These are phyloP conservation scores for Drosophila repleta DNA, from an alignment of 1,140 invertebrate genomes.

Conservation along the genomic window DNA sequence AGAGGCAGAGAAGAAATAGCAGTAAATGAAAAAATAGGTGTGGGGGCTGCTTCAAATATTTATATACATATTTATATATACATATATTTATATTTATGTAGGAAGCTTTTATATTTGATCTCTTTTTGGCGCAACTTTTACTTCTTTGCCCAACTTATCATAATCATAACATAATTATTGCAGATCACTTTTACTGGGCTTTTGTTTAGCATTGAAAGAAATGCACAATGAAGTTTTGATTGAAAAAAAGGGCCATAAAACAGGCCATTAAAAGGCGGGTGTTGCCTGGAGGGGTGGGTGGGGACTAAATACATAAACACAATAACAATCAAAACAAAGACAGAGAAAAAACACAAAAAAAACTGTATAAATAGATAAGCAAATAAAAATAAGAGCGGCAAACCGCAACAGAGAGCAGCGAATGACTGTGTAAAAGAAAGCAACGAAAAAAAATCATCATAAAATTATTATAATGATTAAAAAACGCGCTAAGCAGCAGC, in stretches of 20 bases:
- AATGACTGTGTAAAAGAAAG: slow-evolving; percentile 61
- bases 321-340: slow-evolving; percentile 45
- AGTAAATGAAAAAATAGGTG: slow-evolving; percentile 27
- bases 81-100: not conserved
- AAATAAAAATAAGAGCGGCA: slow-evolving; percentile 66
- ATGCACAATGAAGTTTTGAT: slow-evolving; percentile 53
- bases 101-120: slow-evolving; percentile 5
- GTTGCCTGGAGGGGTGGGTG: not conserved
- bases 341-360: slow-evolving; percentile 34
- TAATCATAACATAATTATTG: slow-evolving; percentile 55
- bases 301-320: slow-evolving; percentile 37
- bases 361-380: slow-evolving; percentile 44
- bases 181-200: slow-evolving; percentile 50
- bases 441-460: slow-evolving; percentile 62
- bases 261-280: slow-evolving; percentile 9
- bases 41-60: slow-evolving; percentile 28
- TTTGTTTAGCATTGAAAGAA: slow-evolving; percentile 49
- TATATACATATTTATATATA: slow-evolving; percentile 43
- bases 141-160: slow-evolving; percentile 45
- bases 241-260: slow-evolving; percentile 22
- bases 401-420: slow-evolving; percentile 55
- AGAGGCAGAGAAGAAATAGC: not conserved
- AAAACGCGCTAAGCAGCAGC: slow-evolving; percentile 51
- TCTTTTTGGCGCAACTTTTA: slow-evolving; percentile 58
- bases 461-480: slow-evolving; percentile 78